phyloP scores from a whole-genome alignment of 1,140 invertebrate genomes.

The Ceratosolen fusciceps region DNA sequence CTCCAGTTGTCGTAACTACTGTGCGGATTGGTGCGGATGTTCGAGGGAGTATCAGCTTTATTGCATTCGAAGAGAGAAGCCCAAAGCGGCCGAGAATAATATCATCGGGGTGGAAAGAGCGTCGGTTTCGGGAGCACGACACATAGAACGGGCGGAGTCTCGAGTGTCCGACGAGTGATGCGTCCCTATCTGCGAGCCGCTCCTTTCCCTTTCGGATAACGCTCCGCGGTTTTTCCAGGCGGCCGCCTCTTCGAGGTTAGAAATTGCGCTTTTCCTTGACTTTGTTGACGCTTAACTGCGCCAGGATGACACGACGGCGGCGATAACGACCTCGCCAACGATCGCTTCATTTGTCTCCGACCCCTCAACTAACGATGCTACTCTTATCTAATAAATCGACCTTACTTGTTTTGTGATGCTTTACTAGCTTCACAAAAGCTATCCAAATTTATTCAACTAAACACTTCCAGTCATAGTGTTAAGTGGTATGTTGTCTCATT shows the following conservation, averaged over 20 bases:
- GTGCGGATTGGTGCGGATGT: background rate
- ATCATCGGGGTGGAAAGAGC: no score
- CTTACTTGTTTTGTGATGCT: background rate
- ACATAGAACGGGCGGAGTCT: background rate
- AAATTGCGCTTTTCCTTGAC: constrained; percentile 28
- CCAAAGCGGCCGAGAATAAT: background rate
- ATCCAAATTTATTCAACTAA: background rate
- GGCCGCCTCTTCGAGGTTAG: constrained; percentile 30
- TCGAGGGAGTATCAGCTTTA: background rate
- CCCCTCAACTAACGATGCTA: background rate
- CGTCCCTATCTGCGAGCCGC: background rate
- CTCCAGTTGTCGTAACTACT: background rate
- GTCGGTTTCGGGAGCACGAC: no score
- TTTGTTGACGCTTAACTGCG: constrained; percentile 1
- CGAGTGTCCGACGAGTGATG: background rate
- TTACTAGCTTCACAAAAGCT: background rate
- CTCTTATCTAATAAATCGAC: background rate
- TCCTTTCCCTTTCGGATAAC: no score
- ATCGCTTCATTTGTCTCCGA: no score
- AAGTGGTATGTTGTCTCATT: background rate
- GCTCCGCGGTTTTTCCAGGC: background rate
- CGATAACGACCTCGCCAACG: background rate
- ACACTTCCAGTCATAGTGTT: background rate
- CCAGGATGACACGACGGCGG: constrained; percentile 3
- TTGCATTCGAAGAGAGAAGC: background rate